Conservation (phyloP, 2,888 invertebrate species). For the Meganola albula region DNA sequence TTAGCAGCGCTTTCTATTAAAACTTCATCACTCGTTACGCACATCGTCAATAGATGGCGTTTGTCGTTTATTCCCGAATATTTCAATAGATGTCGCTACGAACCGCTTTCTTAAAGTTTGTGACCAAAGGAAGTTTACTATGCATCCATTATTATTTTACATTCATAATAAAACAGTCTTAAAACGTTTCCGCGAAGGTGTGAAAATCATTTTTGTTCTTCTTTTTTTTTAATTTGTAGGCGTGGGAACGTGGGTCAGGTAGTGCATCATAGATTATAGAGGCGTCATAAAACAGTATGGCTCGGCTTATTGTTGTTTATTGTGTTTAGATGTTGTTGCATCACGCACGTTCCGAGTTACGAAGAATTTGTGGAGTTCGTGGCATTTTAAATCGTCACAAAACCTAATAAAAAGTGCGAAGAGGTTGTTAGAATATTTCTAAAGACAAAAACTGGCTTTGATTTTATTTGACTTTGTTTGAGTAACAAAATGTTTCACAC, state of each 20-base stretch:
- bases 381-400: slow-evolving; percentile 28
- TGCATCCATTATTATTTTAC: slow-evolving; percentile 65
- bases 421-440: too few species aligned
- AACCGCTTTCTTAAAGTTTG: slow-evolving; percentile 19
- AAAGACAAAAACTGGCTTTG: too few species aligned
- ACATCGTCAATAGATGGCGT: slow-evolving; percentile 11
- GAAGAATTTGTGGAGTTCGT: slow-evolving; percentile 22
- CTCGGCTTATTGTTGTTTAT: slow-evolving; percentile 33
- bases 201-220: slow-evolving; percentile 73
- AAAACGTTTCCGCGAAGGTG: slow-evolving; percentile 71
- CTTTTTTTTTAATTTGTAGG: slow-evolving; percentile 42
- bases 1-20: not conserved
- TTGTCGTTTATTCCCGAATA: not conserved
- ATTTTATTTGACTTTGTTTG: too few species aligned
- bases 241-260: slow-evolving; percentile 65
- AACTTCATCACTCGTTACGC: not conserved
- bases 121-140: slow-evolving; percentile 48
- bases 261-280: slow-evolving; percentile 43
- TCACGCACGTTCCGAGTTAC: too few species aligned
- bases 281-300: slow-evolving; percentile 37
- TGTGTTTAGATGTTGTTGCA: slow-evolving; percentile 30
- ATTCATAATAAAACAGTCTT: slow-evolving; percentile 61
- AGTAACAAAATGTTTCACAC: too few species aligned
- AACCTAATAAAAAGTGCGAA: slow-evolving; percentile 12
- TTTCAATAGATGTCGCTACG: slow-evolving; percentile 46